Base-by-base conservation (phyloP, 2,888 invertebrate genomes). In the Xanthorhoe spadicearia region DNA sequence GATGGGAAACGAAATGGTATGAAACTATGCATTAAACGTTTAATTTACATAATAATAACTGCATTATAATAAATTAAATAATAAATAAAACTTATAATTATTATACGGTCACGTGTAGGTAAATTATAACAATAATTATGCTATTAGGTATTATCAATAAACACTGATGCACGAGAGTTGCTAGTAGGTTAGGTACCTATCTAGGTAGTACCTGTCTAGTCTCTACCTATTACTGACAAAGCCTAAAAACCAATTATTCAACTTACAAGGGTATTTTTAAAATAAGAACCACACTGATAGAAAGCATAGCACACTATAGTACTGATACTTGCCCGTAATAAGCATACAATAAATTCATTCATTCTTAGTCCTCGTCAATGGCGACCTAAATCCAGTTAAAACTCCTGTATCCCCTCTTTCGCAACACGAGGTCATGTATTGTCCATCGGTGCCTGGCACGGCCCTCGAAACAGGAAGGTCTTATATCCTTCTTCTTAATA, bases 1-100 rank as follows among this genome's bases (percentile, higher is more conserved):
- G 57, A 56, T 57, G 56, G n/a, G 38, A 43, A 63, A 63, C 53
- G 57, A 51, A 58, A 58, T 51, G n/a, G 28, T 62, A 54, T 54
- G 35, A 18, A 46, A 38, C 17, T 49, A 51, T 57, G 50, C 56
- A 63, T 63, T 62, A 56, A 46, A 48, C 46, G 51, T 13, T 17
- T 57, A 8, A 62, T 46, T 56, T 51, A 56, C 23, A 38, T 53
- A 51, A 51, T 50, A 35, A n/a, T 50, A 49, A 55, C 50, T 61
- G 19, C 23, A 32, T 61, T n/a, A n/a, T n/a, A n/a, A 35, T 48
- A 43, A 8, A 2, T 48, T n/a, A n/a, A 17, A 0, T 48, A 48
- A 5, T 15, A 43, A 13, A 43, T 43, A 13, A 13, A 43, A 43
- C 38, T 13, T 13, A 43, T 43, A 43, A 32, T 6, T 13, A 43